phyloP scores from a whole-genome alignment of 2,888 invertebrate species.

The Pterostichus niger region DNA sequence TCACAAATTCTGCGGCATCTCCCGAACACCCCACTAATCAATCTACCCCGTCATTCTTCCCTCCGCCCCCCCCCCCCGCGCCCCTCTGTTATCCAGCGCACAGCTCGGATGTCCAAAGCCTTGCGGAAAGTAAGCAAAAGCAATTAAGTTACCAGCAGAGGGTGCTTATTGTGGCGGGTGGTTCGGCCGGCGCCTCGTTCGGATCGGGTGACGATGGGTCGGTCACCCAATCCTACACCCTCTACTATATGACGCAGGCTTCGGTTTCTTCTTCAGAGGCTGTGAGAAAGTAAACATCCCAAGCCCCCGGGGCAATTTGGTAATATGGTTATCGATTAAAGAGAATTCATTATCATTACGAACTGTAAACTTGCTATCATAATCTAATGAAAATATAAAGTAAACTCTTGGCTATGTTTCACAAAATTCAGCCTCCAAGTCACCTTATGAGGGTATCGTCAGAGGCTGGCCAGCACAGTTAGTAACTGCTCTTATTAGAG shows the following conservation, averaged over 20 bases:
- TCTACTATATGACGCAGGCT: background rate
- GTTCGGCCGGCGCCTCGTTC: background rate
- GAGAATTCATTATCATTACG: no score
- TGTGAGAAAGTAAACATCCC: conserved; percentile 3
- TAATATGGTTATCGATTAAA: no score
- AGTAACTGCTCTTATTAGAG: no score
- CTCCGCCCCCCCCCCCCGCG: background rate
- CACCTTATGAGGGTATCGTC: no score
- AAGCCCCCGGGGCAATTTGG: background rate
- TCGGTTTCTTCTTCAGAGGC: conserved; percentile 3
- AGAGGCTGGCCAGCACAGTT: no score
- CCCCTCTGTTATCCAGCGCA: conserved; percentile 13
- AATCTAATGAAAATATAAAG: no score
- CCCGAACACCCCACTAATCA: conserved; percentile 57
- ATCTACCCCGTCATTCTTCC: conserved; percentile 48
- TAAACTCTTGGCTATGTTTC: no score
- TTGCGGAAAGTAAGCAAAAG: conserved; percentile 62
- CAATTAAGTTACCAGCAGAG: conserved; percentile 56
- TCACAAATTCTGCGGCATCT: no score
- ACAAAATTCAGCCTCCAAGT: no score
- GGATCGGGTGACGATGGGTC: background rate
- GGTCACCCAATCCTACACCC: background rate
- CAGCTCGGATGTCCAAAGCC: conserved; percentile 20
- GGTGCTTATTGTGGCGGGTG: background rate
- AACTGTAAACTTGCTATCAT: no score